Base-by-base conservation (phyloP, 64 coral and sea anemone genomes). In the Montipora sp. region DNA sequence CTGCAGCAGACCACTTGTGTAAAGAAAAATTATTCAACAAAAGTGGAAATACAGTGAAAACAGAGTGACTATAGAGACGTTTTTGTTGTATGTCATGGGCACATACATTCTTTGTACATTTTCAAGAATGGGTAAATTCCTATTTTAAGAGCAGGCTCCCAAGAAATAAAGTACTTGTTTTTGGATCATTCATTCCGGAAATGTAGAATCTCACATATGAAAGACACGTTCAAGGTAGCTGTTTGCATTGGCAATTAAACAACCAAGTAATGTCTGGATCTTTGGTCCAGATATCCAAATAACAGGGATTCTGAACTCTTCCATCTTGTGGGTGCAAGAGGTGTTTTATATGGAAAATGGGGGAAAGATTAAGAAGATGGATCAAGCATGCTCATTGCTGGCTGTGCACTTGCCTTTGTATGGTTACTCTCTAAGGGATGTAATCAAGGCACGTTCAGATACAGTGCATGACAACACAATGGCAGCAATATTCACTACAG, bases 401-500 rank as follows among this genome's bases (percentile, higher is more conserved):
- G 4, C 2, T 5, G 21, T 88, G 8, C 75, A 8, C 12, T 50
- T 88, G 0, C 87, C 87, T 8, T 57, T 88, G 14, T 27, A 74
- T 50, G 8, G 10, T 16, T 55, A 51, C 45, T 46, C 85, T 7
- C 22, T 75, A 36, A 20, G 69, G 4, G 47, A 88, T 15, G 84
- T 88, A 2, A 22, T 88, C 4, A 75, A 75, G 65, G 45, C 84
- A 22, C 47, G 74, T 2, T 5, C 51, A 19, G 18, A 24, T 21
- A 87, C 69, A 9, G 8, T 88, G 3, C 84, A 88, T 51, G 65
- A 75, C 22, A 88, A 88, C 16, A 46, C 22, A 23, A 66, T 86
- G 83, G 83, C 83, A 27, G 83, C 58, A 3, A 70, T 86, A 12
- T 86, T 86, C 65, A 86, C 83, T 14, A 86, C 48, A 14, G 83